Percentiles rank a stretch among this genome's conserved stretches.
phyloP scores from a whole-genome alignment of 2,797 vertebrate species.

The Mareca penelope region DNA sequence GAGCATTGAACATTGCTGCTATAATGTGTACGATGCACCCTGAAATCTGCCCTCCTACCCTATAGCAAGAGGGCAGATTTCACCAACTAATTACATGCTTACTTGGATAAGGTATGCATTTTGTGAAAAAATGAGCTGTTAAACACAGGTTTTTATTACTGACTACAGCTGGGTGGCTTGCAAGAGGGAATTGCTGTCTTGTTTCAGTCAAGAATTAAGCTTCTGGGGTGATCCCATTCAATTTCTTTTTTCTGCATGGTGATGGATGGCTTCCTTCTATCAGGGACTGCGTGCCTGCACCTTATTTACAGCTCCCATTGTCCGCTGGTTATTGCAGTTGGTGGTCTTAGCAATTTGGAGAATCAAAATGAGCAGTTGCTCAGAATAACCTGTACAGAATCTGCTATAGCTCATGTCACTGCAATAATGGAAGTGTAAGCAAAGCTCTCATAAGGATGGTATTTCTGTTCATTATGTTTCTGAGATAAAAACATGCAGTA shows the following conservation, averaged over 20 bases:
- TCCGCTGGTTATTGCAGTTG: neutral
- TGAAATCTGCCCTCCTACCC: neutral
- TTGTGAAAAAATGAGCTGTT: neutral
- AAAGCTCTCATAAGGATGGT: neutral
- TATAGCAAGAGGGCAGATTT: neutral
- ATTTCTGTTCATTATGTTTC: neutral
- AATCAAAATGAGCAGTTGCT: neutral
- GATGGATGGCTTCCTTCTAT: neutral
- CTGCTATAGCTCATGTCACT: neutral
- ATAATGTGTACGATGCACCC: rapidly evolving
- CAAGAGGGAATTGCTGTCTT: neutral
- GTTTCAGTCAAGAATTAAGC: neutral
- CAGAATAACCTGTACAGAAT: neutral
- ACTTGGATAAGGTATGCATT: no score
- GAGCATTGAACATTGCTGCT: neutral
- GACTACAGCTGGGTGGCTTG: neutral
- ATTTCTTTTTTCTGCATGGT: neutral
- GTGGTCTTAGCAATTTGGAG: neutral
- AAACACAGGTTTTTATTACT: neutral
- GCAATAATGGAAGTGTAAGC: neutral
- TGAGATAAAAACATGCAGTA: neutral
- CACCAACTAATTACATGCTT: neutral
- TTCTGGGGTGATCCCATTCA: neutral
- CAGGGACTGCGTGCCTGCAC: neutral
- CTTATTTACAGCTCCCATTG: neutral